A percentile compares a stretch with the other conserved stretches of the same genome.
Conservation (phyloP, 2,113 vertebrate genomes). For the Blennius ocellaris region DNA sequence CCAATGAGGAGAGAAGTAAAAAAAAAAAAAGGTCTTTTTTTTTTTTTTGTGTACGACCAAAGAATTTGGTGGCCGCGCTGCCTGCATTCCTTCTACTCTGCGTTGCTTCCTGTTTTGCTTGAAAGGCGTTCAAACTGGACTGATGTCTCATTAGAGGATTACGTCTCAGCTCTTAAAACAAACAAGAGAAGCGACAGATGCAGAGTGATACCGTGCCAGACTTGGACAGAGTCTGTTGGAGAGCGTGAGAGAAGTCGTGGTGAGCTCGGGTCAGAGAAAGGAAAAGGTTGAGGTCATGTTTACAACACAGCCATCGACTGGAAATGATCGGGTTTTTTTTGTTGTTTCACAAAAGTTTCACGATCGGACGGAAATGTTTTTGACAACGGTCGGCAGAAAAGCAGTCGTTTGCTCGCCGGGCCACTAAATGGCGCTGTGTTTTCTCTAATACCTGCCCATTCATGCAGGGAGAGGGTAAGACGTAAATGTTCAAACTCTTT, state of each 20-base stretch:
- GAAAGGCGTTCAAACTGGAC: conserved; percentile 4
- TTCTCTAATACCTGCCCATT: too few species aligned
- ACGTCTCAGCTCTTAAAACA: conserved; percentile 48
- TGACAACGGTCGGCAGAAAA: too few species aligned
- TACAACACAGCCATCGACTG: too few species aligned
- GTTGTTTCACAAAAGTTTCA: too few species aligned
- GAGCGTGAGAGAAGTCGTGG: conserved; percentile 72
- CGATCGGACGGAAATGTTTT: too few species aligned
- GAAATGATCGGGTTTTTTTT: too few species aligned
- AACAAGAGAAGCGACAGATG: conserved; percentile 56
- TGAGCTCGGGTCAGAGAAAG: conserved; percentile 58
- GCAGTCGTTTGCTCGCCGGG: too few species aligned
- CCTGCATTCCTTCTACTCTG: conserved; percentile 32
- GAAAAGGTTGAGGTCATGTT: background rate
- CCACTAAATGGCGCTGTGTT: too few species aligned
- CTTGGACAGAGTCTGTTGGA: conserved; percentile 83
- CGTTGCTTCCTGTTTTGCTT: conserved; percentile 49
- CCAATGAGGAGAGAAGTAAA: conserved; percentile 40
- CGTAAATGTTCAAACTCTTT: too few species aligned
- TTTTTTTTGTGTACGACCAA: background rate
- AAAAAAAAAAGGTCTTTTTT: background rate
- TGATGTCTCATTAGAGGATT: conserved; percentile 49
- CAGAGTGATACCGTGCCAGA: conserved; percentile 80
- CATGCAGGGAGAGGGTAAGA: too few species aligned
- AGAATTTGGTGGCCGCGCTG: background rate